Conservation (phyloP, 2,888 invertebrate species). For the Phanerotoma sp. region DNA sequence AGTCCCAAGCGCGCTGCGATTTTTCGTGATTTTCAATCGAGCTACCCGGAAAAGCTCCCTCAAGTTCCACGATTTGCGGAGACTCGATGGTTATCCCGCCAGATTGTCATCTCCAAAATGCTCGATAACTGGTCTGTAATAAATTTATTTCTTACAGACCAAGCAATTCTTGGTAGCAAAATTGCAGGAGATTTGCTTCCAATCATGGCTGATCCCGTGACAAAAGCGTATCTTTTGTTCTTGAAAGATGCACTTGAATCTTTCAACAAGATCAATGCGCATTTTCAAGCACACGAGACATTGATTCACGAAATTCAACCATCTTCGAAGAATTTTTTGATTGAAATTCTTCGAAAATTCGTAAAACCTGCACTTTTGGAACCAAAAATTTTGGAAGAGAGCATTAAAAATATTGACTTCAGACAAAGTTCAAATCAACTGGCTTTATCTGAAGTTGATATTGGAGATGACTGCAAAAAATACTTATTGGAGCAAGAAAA, state of each 20-base stretch:
- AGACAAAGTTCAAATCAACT: slow-evolving; percentile 9
- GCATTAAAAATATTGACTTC: not conserved
- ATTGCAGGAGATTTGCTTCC: not conserved
- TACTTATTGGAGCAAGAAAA: not conserved
- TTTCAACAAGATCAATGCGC: slow-evolving; percentile 29
- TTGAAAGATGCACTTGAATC: slow-evolving; percentile 21
- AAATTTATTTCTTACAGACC: not conserved
- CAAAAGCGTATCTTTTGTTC: slow-evolving; percentile 25
- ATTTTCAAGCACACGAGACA: slow-evolving; percentile 25
- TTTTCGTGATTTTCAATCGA: not conserved
- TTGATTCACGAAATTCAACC: slow-evolving; percentile 22
- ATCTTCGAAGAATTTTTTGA: slow-evolving; percentile 15
- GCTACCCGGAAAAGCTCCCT: not conserved
- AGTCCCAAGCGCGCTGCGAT: slow-evolving; percentile 13
- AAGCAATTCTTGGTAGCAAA: not conserved
- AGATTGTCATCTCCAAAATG: not conserved
- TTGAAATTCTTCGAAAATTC: slow-evolving; percentile 20
- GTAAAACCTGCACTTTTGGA: slow-evolving; percentile 25
- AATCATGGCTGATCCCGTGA: slow-evolving; percentile 1
- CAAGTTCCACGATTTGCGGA: slow-evolving; percentile 18
- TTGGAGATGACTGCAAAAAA: slow-evolving; percentile 11
- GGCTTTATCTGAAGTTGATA: slow-evolving; percentile 12
- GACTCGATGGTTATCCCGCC: slow-evolving; percentile 28
- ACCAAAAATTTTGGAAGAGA: not conserved
- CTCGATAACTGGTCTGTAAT: slow-evolving; percentile 3